Evolutionary conservation across 2,113 vertebrate genomes (phyloP).

Genomic region (Paradoxurus hermaphroditus): DNA sequence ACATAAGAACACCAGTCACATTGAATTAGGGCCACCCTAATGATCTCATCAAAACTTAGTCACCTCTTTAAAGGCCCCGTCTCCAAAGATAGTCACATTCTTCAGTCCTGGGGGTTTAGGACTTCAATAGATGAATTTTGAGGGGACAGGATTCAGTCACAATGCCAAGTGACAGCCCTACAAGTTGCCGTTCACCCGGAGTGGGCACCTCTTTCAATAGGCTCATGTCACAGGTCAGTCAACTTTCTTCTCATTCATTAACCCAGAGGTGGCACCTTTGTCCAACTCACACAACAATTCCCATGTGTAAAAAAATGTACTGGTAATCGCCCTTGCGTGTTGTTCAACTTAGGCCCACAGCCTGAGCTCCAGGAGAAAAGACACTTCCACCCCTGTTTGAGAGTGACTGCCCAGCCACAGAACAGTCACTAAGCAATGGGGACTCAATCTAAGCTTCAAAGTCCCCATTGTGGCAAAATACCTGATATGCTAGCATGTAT

Average conservation of each 20-base stretch:
- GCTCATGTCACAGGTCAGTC: not conserved
- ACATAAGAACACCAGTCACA: not conserved
- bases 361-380: not conserved
- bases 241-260: not conserved
- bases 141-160: not conserved
- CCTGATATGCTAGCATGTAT: not conserved
- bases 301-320: not conserved
- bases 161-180: not conserved
- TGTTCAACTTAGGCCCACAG: not conserved
- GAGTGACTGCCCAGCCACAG: not conserved
- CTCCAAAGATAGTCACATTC: not conserved
- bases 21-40: too few relatives aligned
- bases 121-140: not conserved
- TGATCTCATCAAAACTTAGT: not conserved
- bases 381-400: not conserved
- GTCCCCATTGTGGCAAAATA: not conserved
- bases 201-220: not conserved
- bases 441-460: not conserved
- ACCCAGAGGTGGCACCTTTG: not conserved
- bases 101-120: not conserved
- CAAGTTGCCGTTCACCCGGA: not conserved
- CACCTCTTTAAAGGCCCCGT: not conserved
- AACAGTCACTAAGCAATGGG: not conserved
- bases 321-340: not conserved
- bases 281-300: not conserved